Conservation (phyloP, 2,113 vertebrate species). For the Sceloporus undulatus region DNA sequence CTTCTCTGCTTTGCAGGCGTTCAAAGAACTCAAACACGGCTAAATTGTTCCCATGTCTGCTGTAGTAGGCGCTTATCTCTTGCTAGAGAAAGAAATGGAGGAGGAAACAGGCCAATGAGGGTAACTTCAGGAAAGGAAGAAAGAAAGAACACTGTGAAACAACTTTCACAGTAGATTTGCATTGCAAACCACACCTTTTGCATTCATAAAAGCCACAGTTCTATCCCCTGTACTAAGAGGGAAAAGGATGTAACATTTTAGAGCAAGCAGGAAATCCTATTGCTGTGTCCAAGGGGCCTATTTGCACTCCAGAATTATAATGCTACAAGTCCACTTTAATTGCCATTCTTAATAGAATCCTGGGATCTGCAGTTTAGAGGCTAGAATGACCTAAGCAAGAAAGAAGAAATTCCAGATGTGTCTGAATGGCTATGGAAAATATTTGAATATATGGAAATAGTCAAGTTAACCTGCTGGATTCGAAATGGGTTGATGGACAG, state of each 20-base stretch:
- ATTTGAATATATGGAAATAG: no score
- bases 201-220: no score
- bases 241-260: not conserved
- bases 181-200: not conserved
- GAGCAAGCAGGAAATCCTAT: not conserved
- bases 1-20: not conserved
- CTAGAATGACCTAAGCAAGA: no score
- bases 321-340: no score
- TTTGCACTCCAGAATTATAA: no score
- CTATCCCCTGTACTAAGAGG: not conserved
- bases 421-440: no score
- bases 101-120: not conserved
- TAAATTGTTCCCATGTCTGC: not conserved
- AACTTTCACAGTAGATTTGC: not conserved
- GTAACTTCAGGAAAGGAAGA: not conserved
- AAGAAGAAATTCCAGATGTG: no score
- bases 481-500: no score
- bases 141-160: not conserved
- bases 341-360: no score
- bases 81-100: slow-evolving; percentile 20
- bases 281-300: no score
- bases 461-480: no score
- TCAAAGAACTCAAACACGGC: not conserved
- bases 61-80: not conserved
- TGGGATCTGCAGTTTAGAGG: no score